Evolutionary conservation across 2,113 vertebrate species (phyloP).

Genomic region (Dinomys branickii): DNA sequence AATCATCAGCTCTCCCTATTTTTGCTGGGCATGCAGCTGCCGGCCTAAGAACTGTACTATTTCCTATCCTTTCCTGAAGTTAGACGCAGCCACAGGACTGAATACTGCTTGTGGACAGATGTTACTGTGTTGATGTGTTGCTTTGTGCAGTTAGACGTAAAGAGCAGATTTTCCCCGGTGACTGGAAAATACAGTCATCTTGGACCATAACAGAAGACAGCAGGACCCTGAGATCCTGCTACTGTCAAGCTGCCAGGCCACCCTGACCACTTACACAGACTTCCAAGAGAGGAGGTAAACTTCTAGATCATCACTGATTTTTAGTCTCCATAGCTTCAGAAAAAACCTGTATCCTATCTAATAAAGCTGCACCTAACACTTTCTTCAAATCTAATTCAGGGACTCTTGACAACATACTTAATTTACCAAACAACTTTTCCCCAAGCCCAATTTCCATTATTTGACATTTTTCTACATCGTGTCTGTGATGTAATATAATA

Average conservation of each 20-base stretch:
- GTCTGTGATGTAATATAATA: slow-evolving; percentile 51
- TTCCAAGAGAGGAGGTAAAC: neutral
- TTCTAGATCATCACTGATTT: neutral
- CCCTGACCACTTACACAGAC: neutral
- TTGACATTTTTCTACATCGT: slow-evolving; percentile 48
- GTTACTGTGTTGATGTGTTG: neutral
- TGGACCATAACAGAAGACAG: neutral
- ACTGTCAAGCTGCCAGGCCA: neutral
- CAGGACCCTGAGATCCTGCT: neutral
- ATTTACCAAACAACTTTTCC: slow-evolving; percentile 62
- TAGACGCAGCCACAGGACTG: neutral
- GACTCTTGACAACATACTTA: slow-evolving; percentile 54
- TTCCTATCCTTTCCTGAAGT: neutral
- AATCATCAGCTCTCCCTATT: neutral
- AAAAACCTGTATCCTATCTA: slow-evolving; percentile 46
- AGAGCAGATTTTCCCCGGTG: neutral
- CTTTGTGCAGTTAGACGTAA: neutral
- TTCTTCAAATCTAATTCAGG: slow-evolving; percentile 34
- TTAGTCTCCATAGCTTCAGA: slow-evolving; percentile 12
- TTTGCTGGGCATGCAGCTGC: neutral
- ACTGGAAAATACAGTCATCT: slow-evolving; percentile 18
- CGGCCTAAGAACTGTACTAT: neutral
- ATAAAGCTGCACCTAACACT: slow-evolving; percentile 66
- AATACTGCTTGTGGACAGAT: neutral
- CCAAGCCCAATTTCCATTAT: slow-evolving; percentile 9